Evolutionary conservation across 2,888 invertebrate genomes (phyloP), one percentile per base, ranked within the genome.

Genomic region (Dynastes tityus): DNA sequence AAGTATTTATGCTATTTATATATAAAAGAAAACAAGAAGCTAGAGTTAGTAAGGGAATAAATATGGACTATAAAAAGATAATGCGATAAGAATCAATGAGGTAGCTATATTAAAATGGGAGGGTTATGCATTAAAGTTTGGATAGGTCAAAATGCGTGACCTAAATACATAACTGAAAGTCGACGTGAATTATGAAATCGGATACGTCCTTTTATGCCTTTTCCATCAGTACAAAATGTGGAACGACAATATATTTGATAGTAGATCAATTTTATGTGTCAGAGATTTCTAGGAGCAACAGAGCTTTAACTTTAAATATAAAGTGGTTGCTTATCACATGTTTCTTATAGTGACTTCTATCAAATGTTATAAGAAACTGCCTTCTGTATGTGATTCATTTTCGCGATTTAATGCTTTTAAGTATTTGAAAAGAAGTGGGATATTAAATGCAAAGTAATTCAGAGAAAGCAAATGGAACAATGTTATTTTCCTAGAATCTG

Each of bases 101-200:
- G 3, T n/a, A 37, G 16, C 29, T n/a, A 27, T 51, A 70, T 16
- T 22, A 40, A 16, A 37, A 32, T 32, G 32, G 9, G 53, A 53
- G n/a, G 2, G 53, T 64, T 64, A 65, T 40, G 16, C 40, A 16
- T n/a, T 16, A 16, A 40, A 13, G 40, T 37, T 71, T 22, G 55
- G 71, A 55, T 71, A 71, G 71, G 71, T 71, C 71, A 55, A 55
- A 29, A 37, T 37, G 55, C 71, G 71, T 71, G 71, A 71, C 71
- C 65, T 16, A 65, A 16, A 65, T 65, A 65, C n/a, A 40, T 29
- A 13, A 11, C 64, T 65, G 11, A 65, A 65, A 65, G 5, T 32
- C 32, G 13, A 29, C 64, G n/a, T 11, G 37, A 65, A 65, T 65
- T 65, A 40, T n/a, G 65, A 16, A 65, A 65, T 65, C 13, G n/a